A percentile compares a stretch with the other conserved stretches of the same genome.
phyloP scores from a whole-genome alignment of 2,113 vertebrate species.

The Leptocoma aspasia region DNA sequence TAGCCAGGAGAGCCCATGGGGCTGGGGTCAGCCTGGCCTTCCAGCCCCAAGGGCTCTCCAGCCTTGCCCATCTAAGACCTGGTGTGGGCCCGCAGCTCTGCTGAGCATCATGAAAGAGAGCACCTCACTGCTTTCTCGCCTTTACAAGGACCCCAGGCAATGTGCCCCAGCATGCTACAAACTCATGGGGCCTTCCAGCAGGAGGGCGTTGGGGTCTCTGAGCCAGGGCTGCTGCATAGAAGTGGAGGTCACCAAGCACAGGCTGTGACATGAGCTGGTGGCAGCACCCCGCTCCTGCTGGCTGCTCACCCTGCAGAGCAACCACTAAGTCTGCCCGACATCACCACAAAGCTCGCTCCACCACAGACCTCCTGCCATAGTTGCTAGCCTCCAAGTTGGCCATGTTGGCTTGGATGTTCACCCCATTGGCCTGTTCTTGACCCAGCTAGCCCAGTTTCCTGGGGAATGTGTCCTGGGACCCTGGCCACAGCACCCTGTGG shows the following conservation, averaged over 20 bases:
- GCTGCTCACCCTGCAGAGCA: background rate
- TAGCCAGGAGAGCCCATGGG: slow-evolving; percentile 14
- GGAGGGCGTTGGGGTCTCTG: slow-evolving; percentile 37
- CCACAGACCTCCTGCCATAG: background rate
- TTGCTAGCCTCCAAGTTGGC: background rate
- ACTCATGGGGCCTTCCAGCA: slow-evolving; percentile 40
- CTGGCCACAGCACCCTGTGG: accelerated
- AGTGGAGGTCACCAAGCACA: slow-evolving; percentile 10
- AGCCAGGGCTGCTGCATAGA: slow-evolving; percentile 12
- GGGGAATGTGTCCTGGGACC: background rate
- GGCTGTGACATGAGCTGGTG: slow-evolving; percentile 1
- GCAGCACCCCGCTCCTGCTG: background rate
- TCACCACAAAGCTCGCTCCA: slow-evolving; percentile 41
- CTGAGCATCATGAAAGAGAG: background rate
- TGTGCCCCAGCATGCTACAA: slow-evolving; percentile 24
- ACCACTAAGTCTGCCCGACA: background rate
- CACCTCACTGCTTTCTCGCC: slow-evolving; percentile 10
- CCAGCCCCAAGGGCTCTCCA: slow-evolving; percentile 52
- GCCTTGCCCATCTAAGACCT: slow-evolving; percentile 35
- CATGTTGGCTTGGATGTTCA: background rate
- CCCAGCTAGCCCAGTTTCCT: background rate
- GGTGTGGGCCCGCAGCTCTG: background rate
- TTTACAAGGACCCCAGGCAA: slow-evolving; percentile 53
- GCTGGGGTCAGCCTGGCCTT: slow-evolving; percentile 56
- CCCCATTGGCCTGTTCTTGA: background rate